A percentile compares a stretch with the other conserved stretches of the same genome.
These are phyloP conservation scores for Mesochorus sp. DNA, from an alignment of 2,888 invertebrate species.

Conservation along the genomic window DNA sequence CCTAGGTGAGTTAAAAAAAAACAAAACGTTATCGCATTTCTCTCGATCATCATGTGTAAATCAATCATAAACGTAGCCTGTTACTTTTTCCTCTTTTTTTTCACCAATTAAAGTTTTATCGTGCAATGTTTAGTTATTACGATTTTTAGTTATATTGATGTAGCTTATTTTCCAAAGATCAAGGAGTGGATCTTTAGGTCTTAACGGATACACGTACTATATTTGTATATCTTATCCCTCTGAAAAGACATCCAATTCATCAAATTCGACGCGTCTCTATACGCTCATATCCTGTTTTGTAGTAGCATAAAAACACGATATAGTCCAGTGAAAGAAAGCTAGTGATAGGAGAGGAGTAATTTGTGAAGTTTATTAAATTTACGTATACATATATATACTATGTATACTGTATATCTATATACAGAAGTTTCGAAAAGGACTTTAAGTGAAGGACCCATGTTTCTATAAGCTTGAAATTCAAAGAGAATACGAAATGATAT, in stretches of 20 bases:
- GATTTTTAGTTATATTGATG: too few relatives aligned
- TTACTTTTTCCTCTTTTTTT: too few relatives aligned
- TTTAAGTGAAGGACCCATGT: slow-evolving; percentile 30
- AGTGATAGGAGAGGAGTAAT: not conserved
- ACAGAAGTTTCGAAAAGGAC: slow-evolving; percentile 69
- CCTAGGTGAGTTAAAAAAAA: too few relatives aligned
- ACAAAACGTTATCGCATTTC: too few relatives aligned
- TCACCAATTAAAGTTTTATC: too few relatives aligned
- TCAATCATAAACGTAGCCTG: too few relatives aligned
- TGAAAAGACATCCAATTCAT: slow-evolving; percentile 59
- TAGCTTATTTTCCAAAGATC: too few relatives aligned
- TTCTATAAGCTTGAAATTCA: slow-evolving; percentile 75
- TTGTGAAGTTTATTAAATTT: slow-evolving; percentile 35
- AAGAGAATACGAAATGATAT: slow-evolving; percentile 74
- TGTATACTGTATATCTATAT: too few relatives aligned
- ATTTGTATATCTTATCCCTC: slow-evolving; percentile 69
- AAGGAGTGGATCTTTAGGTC: slow-evolving; percentile 41
- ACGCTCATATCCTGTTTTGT: slow-evolving; percentile 62
- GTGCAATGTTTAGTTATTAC: too few relatives aligned
- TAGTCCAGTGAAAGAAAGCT: slow-evolving; percentile 68
- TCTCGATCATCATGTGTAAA: too few relatives aligned
- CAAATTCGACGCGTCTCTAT: slow-evolving; percentile 34
- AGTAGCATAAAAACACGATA: slow-evolving; percentile 46
- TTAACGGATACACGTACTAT: slow-evolving; percentile 59
- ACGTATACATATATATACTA: too few relatives aligned